phyloP scores from a whole-genome alignment of 2,113 vertebrate genomes.

The Uria aalge region DNA sequence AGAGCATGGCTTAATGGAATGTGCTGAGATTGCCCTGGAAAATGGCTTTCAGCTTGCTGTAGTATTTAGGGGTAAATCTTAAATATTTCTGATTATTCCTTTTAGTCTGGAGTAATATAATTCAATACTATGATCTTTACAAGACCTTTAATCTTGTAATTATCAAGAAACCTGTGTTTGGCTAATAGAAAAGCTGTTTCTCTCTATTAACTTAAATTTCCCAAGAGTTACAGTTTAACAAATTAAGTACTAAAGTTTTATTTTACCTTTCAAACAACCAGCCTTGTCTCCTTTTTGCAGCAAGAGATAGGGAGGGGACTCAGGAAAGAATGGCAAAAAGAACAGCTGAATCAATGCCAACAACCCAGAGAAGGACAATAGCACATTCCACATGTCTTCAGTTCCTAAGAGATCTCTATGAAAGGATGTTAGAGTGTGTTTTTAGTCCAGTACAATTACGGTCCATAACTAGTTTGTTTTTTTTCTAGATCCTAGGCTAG shows the following conservation, averaged over 20 bases:
- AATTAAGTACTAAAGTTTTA: not conserved
- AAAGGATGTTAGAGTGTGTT: not conserved
- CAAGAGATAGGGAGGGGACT: slow-evolving; percentile 72
- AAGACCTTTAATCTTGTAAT: not conserved
- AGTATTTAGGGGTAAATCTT: not conserved
- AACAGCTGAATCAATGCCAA: slow-evolving; percentile 78
- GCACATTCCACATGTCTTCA: slow-evolving; percentile 82
- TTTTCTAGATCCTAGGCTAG: not conserved
- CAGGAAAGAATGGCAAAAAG: slow-evolving; percentile 72
- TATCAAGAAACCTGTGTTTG: not conserved
- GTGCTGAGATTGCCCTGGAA: not conserved
- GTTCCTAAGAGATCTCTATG: slow-evolving; percentile 82
- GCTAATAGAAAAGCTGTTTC: not conserved
- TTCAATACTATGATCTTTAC: not conserved
- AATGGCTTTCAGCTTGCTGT: not conserved
- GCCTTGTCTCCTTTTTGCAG: slow-evolving; percentile 77
- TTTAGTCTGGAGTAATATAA: not conserved
- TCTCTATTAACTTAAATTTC: not conserved
- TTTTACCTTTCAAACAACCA: slow-evolving; percentile 74
- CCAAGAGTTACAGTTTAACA: not conserved
- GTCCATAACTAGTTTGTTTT: not conserved
- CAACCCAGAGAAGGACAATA: slow-evolving; percentile 67
- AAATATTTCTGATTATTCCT: not conserved
- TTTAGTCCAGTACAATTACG: not conserved
- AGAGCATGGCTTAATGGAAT: not conserved